Percentiles rank a stretch among this genome's conserved stretches.
Conservation (phyloP, 1,140 invertebrate genomes). For the Pseudomyrmex concolor region DNA sequence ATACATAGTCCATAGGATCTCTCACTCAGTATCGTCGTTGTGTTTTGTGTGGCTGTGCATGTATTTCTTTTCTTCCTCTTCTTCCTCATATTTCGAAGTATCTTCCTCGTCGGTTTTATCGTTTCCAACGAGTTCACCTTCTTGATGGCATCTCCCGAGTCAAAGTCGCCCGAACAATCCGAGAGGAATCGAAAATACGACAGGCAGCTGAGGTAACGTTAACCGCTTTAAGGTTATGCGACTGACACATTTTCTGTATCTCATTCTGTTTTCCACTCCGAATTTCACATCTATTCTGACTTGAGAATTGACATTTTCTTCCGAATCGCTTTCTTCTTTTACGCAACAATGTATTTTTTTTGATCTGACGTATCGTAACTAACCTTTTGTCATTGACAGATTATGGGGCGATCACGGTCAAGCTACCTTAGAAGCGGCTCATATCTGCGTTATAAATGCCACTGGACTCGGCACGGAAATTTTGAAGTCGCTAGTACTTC, state of each 20-base stretch:
- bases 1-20: too few species aligned
- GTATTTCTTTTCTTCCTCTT: too few species aligned
- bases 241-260: not conserved
- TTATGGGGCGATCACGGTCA: slow-evolving; percentile 99
- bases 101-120: not conserved
- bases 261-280: not conserved
- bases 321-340: not conserved
- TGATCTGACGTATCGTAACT: not conserved
- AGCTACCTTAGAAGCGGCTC: slow-evolving; percentile 92
- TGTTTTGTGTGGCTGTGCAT: not conserved
- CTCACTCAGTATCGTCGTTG: not conserved
- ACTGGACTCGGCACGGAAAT: slow-evolving; percentile 97
- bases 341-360: not conserved
- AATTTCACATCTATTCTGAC: not conserved
- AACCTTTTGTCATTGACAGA: slow-evolving; percentile 82
- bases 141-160: slow-evolving; percentile 90
- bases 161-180: slow-evolving; percentile 92
- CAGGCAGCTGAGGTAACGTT: slow-evolving; percentile 91
- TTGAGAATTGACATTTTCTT: not conserved
- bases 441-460: slow-evolving; percentile 97
- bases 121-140: not conserved
- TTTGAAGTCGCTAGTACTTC: slow-evolving; percentile 96
- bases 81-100: not conserved
- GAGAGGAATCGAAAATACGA: slow-evolving; percentile 95
- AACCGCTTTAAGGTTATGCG: slow-evolving; percentile 18